These are phyloP conservation scores for Leistus spinibarbis DNA, from an alignment of 2,888 invertebrate genomes.

Conservation along the genomic window DNA sequence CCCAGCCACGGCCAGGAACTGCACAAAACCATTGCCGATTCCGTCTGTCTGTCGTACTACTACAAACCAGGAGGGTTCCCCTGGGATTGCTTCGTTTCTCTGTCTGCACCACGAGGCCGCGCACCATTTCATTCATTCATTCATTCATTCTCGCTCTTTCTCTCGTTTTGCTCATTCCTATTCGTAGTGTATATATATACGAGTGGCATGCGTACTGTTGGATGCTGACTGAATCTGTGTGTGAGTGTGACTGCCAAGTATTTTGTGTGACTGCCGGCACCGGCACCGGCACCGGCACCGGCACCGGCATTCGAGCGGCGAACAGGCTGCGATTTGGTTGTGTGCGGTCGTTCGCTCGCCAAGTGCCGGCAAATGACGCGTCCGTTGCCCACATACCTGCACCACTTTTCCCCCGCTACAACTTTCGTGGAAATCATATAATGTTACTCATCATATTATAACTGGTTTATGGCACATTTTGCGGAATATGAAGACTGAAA, in stretches of 20 bases:
- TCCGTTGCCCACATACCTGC: slow-evolving; percentile 6
- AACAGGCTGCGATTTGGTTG: slow-evolving; percentile 8
- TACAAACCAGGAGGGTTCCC: slow-evolving; percentile 43
- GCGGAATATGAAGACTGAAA: too few species aligned
- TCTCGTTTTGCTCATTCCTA: slow-evolving; percentile 24
- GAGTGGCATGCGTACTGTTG: slow-evolving; percentile 52
- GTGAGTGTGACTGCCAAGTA: neutral
- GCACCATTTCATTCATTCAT: slow-evolving; percentile 39
- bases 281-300: neutral
- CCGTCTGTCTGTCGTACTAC: slow-evolving; percentile 16
- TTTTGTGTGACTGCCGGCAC: slow-evolving; percentile 14
- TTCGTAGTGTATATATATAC: slow-evolving; percentile 41
- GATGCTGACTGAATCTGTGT: slow-evolving; percentile 35
- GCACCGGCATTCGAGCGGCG: slow-evolving; percentile 24
- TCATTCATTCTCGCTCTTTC: slow-evolving; percentile 1
- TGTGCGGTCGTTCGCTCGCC: neutral
- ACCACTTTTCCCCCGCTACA: neutral
- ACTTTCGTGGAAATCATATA: neutral
- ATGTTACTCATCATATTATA: neutral
- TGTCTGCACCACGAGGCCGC: slow-evolving; percentile 56
- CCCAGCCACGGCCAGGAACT: slow-evolving; percentile 35
- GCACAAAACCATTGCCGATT: slow-evolving; percentile 53
- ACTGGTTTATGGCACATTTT: too few species aligned
- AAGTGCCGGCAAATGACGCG: neutral
- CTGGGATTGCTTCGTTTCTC: slow-evolving; percentile 46